Evolutionary conservation across 2,888 invertebrate species (phyloP), one percentile per base, ranked within the genome.

Genomic region (Stenurella melanura): DNA sequence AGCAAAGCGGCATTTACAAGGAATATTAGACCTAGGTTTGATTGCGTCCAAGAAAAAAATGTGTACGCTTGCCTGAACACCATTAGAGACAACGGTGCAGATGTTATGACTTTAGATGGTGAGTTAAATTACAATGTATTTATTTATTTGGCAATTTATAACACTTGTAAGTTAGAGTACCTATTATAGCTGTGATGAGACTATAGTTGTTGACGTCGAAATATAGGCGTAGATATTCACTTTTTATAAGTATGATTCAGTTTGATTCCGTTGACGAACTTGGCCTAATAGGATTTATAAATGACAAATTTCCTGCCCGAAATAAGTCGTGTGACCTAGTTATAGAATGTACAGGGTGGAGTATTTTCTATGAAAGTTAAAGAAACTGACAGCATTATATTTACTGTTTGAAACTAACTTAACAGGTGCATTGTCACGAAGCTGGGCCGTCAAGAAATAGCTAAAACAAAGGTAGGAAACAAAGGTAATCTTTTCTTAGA

Each of bases 21-120:
- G 74, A 94, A 96, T 85, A 93, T 96, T 58, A 91, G 96, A 7
- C 97, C 97, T 0, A 93, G 93, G 81, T 91, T 97, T 66, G 94
- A 95, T 85, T 98, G 97, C 86, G 90, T 94, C 0, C 90, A 92
- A 79, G 93, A 94, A 60, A 90, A 92, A 56, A 91, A 91, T 30
- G 91, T 93, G 64, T 92, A 93, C 11, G 92, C 92, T 42, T 96
- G 96, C 86, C 89, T 95, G 85, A 91, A 92, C 79, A 92, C 91
- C 64, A 93, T 96, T 11, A 91, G 92, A 84, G 92, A 93, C 81
- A 93, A 93, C 79, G 92, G 93, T 0, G 94, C 95, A 9, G 96
- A 96, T 84, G 88, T 96, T 26, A 92, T 94, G 18, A 92, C 93
- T 0, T 90, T 96, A 6, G 94, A 95, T 76, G 94, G 82, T 82